Conservation (phyloP, 2,888 invertebrate genomes). For the Meganola albula region DNA sequence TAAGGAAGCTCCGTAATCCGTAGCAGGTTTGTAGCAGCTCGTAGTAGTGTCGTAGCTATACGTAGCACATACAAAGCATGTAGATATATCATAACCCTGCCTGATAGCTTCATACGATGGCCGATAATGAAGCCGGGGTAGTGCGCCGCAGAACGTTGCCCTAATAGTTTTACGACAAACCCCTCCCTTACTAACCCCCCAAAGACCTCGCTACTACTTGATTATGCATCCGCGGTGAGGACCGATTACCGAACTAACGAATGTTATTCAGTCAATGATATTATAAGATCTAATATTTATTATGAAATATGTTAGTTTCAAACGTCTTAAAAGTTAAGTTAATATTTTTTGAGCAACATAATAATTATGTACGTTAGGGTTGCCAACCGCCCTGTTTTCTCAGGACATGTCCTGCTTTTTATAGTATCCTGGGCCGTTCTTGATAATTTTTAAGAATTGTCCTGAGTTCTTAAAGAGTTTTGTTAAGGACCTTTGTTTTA, state of each 20-base stretch:
- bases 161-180: constrained; percentile 74
- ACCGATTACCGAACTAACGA: constrained; percentile 74
- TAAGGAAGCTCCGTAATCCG: constrained; percentile 13
- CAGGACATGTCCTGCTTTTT: no score
- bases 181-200: constrained; percentile 34
- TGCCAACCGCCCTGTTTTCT: no score
- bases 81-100: constrained; percentile 62
- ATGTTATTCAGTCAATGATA: constrained; percentile 44
- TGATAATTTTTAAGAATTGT: no score
- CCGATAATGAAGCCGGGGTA: constrained; percentile 72
- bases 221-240: constrained; percentile 70
- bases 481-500: no score
- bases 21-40: constrained; percentile 24
- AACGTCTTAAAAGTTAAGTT: no score
- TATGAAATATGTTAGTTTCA: no score
- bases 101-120: constrained; percentile 71
- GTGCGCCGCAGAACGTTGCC: constrained; percentile 63
- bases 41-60: constrained; percentile 36
- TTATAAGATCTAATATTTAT: no score
- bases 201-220: constrained; percentile 66
- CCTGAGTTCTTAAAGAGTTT: no score
- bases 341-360: no score
- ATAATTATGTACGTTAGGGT: no score
- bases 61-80: constrained; percentile 54
- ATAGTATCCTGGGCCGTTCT: no score